Conservation (phyloP, 2,113 vertebrate species). For the Melanocharis versteri region DNA sequence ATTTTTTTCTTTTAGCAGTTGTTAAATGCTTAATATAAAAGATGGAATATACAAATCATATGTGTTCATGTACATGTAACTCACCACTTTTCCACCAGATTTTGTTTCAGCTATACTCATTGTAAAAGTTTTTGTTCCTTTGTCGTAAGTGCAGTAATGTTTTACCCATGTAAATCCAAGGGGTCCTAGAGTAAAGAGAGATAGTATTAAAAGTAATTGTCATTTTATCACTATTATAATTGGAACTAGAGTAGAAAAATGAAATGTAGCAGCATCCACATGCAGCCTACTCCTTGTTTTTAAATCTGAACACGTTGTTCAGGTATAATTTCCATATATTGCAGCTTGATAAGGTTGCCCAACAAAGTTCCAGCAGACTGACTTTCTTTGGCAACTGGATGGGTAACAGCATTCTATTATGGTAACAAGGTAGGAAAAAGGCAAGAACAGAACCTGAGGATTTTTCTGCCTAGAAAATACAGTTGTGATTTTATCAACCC, state of each 20-base stretch:
- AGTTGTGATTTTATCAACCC: neutral
- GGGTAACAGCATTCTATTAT: neutral
- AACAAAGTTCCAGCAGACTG: neutral
- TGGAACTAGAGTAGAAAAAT: neutral
- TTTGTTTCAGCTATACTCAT: slow-evolving; percentile 92
- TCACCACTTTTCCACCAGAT: slow-evolving; percentile 90
- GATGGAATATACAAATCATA: neutral
- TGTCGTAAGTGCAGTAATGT: slow-evolving; percentile 96
- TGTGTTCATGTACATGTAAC: neutral
- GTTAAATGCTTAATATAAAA: neutral
- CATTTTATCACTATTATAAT: neutral
- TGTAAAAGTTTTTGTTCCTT: slow-evolving; percentile 89
- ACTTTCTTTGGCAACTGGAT: neutral
- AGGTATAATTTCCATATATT: neutral
- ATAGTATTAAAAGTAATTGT: neutral
- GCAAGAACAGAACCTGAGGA: neutral
- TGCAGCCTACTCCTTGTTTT: neutral
- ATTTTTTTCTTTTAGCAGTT: neutral
- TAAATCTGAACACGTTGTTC: neutral
- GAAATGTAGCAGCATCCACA: neutral
- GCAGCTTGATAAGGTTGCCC: neutral
- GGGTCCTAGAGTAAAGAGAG: slow-evolving; percentile 78
- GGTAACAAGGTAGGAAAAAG: neutral
- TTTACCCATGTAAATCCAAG: slow-evolving; percentile 94
- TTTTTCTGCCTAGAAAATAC: neutral